Conservation (phyloP, 2,888 invertebrate genomes). For the Euzetes globulus region DNA sequence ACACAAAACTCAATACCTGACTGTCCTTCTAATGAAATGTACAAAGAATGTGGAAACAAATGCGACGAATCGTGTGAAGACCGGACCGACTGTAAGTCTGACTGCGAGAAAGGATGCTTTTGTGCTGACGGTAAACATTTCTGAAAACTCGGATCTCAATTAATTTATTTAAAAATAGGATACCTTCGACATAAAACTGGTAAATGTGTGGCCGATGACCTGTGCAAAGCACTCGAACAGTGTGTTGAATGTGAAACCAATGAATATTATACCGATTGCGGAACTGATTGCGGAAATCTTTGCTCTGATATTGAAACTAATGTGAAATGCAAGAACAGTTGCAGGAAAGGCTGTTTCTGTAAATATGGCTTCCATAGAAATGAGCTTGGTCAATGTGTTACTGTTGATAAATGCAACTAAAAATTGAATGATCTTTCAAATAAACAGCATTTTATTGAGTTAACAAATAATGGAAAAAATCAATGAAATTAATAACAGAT, state of each 20-base stretch:
- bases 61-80: background rate
- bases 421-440: no score
- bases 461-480: no score
- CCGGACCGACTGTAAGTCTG: background rate
- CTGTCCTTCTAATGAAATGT: background rate
- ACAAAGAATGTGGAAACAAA: background rate
- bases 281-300: background rate
- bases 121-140: background rate
- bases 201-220: background rate
- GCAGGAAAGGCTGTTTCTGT: background rate
- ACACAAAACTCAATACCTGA: background rate
- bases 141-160: background rate
- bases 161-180: background rate
- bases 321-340: background rate
- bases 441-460: no score
- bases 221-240: background rate
- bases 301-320: background rate
- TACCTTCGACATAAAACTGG: background rate
- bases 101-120: background rate
- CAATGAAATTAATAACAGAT: no score
- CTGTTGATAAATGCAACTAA: background rate
- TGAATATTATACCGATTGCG: conserved; percentile 13
- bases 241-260: background rate
- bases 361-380: background rate
- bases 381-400: background rate